Evolutionary conservation across 1,140 invertebrate genomes (phyloP), one percentile per base, ranked within the genome.

Genomic region (Pemphigus obesinymphae): DNA sequence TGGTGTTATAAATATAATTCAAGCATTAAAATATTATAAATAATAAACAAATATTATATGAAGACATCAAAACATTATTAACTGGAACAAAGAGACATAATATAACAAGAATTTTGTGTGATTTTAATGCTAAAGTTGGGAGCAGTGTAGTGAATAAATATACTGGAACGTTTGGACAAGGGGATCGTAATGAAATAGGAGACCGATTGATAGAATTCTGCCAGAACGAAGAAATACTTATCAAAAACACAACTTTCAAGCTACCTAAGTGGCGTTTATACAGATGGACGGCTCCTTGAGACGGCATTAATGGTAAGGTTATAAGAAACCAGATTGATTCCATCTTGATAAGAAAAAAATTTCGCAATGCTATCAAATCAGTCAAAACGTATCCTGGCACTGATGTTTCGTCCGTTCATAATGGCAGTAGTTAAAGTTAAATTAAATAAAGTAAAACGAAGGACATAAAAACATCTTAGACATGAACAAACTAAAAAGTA

Each of bases 271-370:
- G 85, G 63, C 72, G 85, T 37, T 58, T 87, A 55, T 87, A 86
- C 53, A 87, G n/a, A n/a, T n/a, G n/a, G n/a, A n/a, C n/a, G n/a
- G n/a, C n/a, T n/a, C n/a, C n/a, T n/a, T n/a, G n/a, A n/a, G n/a
- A n/a, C n/a, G n/a, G n/a, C 86, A 6, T 23, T 11, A 45, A 83
- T 20, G 31, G 84, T 8, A 81, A 85, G n/a, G 83, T 85, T 34
- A 82, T 86, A 10, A 75, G 86, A 82, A 87, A 87, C 82, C 86
- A 87, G 82, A 87, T 87, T 80, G 86, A 87, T 78, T 87, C 83
- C 75, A 84, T 87, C 0, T 58, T 85, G 40, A 84, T 86, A 2
- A 85, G 85, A n/a, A 83, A 83, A 55, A 72, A 85, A 20, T 87
- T 84, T 83, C n/a, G n/a, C n/a, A n/a, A n/a, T n/a, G n/a, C n/a